Base-by-base conservation (phyloP, 2,888 invertebrate genomes). In the Brachycybe producta region DNA sequence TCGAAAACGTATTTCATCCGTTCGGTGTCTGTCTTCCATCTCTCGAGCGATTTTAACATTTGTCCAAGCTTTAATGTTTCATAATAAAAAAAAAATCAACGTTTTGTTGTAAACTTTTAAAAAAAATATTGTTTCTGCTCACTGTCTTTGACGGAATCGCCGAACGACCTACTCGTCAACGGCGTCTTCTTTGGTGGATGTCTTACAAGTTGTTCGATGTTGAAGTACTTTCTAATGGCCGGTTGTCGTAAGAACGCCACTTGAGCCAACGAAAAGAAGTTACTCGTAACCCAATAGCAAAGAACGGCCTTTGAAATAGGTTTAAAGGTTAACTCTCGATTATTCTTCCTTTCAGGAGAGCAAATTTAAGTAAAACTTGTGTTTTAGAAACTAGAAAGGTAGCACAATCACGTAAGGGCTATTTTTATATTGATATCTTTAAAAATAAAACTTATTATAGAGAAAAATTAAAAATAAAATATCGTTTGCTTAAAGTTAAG, bases 251-350 rank as follows among this genome's bases (percentile, higher is more conserved):
- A 67, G 48, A 90, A 47, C 7, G 78, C 76, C 5, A 84, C 85
- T 78, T 92, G 91, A 0, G 73, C 55, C 3, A 95, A 66, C 0
- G 91, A 88, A 56, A 91, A 78, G 40, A 84, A 75, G 66, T 95
- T 95, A 58, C 81, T 83, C 24, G 85, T 79, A 15, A 79, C 75
- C 94, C 94, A 95, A 64, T 95, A 95, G 28, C 82, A 79, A 38
- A 90, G 72, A 61, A 95, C 80, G 1, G 84, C 90, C 75, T 74
- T 55, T 5, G 23, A 48, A 23, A n/a, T 13, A n/a, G n/a, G n/a
- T n/a, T n/a, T n/a, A n/a, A n/a, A n/a, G n/a, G n/a, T n/a, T n/a
- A n/a, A n/a, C n/a, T n/a, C n/a, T n/a, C n/a, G n/a, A n/a, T n/a
- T n/a, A n/a, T n/a, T n/a, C n/a, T n/a, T n/a, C n/a, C n/a, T n/a